phyloP scores from a whole-genome alignment of 2,888 invertebrate genomes.

The Lasioglossum pauxillum region DNA sequence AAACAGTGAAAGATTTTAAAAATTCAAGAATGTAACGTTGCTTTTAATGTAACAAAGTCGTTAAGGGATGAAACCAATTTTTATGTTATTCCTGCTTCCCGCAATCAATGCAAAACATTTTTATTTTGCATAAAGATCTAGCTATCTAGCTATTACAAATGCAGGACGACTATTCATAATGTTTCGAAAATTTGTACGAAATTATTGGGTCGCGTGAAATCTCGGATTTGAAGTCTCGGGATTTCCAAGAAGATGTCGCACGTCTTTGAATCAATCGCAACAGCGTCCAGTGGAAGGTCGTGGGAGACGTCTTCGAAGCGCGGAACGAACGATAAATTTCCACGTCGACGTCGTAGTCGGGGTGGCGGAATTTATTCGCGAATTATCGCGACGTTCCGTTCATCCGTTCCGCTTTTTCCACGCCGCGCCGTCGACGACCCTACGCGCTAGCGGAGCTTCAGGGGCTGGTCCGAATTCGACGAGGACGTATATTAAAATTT shows the following conservation, averaged over 20 bases:
- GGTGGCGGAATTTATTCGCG: slow-evolving; percentile 74
- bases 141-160: no score
- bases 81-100: no score
- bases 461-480: neutral
- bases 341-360: slow-evolving; percentile 60
- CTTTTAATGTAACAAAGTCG: no score
- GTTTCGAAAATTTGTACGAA: neutral
- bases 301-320: slow-evolving; percentile 11
- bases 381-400: slow-evolving; percentile 73
- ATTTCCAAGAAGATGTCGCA: neutral
- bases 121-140: no score
- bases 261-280: neutral
- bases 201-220: neutral
- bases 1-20: no score
- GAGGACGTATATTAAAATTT: slow-evolving; percentile 67
- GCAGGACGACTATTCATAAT: no score
- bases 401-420: slow-evolving; percentile 34
- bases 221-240: neutral
- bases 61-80: no score
- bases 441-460: slow-evolving; percentile 6
- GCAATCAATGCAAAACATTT: no score
- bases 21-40: no score
- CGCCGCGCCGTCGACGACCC: neutral
- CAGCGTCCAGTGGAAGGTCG: neutral
- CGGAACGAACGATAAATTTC: slow-evolving; percentile 62